A percentile compares a stretch with the other conserved stretches of the same genome.
These are phyloP conservation scores for Micromys minutus DNA, from an alignment of 2,113 vertebrate species.

Conservation along the genomic window DNA sequence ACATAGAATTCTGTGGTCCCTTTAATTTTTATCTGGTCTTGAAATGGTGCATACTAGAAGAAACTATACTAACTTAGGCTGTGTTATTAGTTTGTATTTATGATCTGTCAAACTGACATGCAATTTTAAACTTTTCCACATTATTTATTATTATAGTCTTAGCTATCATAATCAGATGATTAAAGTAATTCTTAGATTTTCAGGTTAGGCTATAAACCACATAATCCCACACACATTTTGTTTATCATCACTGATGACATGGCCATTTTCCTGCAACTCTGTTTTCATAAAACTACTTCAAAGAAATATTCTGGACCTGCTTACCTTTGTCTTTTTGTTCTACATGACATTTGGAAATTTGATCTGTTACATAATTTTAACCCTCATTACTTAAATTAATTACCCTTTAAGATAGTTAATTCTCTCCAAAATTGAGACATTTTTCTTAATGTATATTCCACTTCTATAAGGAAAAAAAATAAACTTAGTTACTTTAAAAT, in stretches of 20 bases:
- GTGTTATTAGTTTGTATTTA: conserved; percentile 23
- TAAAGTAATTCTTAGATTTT: neutral
- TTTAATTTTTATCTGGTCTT: neutral
- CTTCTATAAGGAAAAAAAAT: neutral
- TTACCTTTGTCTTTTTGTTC: conserved; percentile 48
- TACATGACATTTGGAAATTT: conserved; percentile 51
- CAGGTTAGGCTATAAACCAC: neutral
- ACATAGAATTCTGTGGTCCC: rapidly evolving
- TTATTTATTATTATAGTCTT: neutral
- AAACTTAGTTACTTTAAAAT: neutral
- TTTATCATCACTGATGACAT: conserved; percentile 26
- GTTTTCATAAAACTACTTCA: conserved; percentile 2
- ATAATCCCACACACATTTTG: conserved; percentile 10
- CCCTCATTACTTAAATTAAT: conserved; percentile 28
- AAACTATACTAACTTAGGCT: neutral
- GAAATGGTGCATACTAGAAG: neutral
- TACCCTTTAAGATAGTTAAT: neutral
- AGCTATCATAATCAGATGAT: neutral
- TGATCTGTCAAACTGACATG: neutral
- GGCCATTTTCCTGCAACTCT: conserved; percentile 26
- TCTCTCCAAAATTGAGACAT: neutral
- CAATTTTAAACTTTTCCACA: conserved; percentile 42
- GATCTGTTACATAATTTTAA: conserved; percentile 47
- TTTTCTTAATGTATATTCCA: neutral
- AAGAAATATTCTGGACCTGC: neutral